These are phyloP conservation scores for Coptodon rendalli DNA, from an alignment of 2,113 vertebrate species.

Conservation along the genomic window DNA sequence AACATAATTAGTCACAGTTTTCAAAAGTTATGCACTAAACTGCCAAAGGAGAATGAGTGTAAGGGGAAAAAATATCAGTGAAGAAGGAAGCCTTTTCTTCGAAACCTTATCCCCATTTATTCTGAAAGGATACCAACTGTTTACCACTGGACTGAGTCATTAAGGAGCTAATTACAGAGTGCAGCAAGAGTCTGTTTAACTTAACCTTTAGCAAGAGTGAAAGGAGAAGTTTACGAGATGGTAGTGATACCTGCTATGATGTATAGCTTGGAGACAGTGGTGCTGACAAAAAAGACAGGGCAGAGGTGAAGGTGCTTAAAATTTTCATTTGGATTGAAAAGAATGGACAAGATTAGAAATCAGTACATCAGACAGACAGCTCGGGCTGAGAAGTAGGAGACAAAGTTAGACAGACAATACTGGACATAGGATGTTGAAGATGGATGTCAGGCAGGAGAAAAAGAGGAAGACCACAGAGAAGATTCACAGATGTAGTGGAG, in stretches of 20 bases:
- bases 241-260: not conserved
- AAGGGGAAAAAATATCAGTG: not conserved
- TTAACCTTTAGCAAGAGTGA: not conserved
- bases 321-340: not conserved
- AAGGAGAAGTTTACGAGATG: not conserved
- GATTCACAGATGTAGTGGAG: not conserved
- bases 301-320: not conserved
- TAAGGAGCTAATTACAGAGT: not conserved
- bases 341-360: not conserved
- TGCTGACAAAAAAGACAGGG: not conserved
- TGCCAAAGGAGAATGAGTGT: not conserved
- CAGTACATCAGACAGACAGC: not conserved
- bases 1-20: not conserved
- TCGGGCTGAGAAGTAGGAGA: not conserved
- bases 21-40: not conserved
- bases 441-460: not conserved
- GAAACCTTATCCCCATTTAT: rapidly evolving
- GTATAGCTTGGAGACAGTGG: not conserved
- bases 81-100: not conserved
- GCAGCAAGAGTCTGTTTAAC: not conserved
- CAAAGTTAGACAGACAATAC: not conserved
- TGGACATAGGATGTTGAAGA: not conserved
- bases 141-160: not conserved
- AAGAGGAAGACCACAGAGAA: not conserved
- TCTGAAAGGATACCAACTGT: not conserved